Base-by-base conservation (phyloP, 2,797 vertebrate species). In the Gallinago stenura region DNA sequence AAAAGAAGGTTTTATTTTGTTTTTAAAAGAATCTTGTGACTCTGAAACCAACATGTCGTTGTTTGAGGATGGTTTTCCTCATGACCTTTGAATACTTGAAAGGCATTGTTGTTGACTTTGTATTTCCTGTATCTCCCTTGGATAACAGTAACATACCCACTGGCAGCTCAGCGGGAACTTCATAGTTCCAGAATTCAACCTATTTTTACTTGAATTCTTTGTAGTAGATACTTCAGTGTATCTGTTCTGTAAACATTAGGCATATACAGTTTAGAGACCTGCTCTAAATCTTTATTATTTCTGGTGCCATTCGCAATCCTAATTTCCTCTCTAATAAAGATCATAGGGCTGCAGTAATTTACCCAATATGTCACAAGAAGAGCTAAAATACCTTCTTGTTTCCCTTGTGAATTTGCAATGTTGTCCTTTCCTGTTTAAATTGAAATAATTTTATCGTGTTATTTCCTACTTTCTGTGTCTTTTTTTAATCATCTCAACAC, bases 221-320 rank as follows among this genome's bases (percentile, higher is more conserved):
- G 19, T 28, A 56, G 24, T n/a, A 78, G 37, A 15, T 48, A 26
- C 1, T 19, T 56, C 1, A 0, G 1, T 57, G 14, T 24, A 31
- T 30, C 18, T 73, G 9, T 77, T 77, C 19, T 17, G 7, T 26
- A 20, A 18, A 39, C 12, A 82, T 15, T 33, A 41, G 84, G 4
- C 24, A 30, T 5, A 31, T 12, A 61, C 9, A 73, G 51, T 85
- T 54, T n/a, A 66, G 37, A 84, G 20, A n/a, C 12, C 16, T n/a
- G 14, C 9, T 41, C 50, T 60, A 75, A 78, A 84, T 51, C 4
- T 26, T 15, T 77, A 2, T 70, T 35, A 71, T 22, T 91, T 91
- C 79, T 62, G 6, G 17, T 81, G n/a, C 20, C 30, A 48, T 73
- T 46, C 75, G 13, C 17, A 75, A 6, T 26, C 43, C 15, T 50